Conservation (phyloP, 23 tunicate species). For the Aplidium turbinatum region DNA sequence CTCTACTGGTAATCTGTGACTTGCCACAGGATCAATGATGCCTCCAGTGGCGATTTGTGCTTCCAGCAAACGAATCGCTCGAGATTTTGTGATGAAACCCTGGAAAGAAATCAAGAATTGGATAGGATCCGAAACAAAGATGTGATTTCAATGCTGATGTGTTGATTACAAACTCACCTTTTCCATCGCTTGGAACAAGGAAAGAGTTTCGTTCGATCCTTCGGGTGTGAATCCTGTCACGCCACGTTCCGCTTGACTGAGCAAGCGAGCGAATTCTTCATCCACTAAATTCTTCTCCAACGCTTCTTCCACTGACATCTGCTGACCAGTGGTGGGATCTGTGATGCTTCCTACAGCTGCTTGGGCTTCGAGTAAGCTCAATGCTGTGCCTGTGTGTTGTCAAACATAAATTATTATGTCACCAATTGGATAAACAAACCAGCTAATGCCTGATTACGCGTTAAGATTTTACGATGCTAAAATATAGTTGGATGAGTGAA, state of each 20-base stretch:
- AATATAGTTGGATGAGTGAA: no score
- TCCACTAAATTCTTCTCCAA: slow-evolving; percentile 35
- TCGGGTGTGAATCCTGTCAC: slow-evolving; percentile 51
- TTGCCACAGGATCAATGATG: slow-evolving; percentile 78
- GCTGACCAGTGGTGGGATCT: slow-evolving; percentile 46
- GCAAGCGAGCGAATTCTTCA: slow-evolving; percentile 33
- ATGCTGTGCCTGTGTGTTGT: slow-evolving; percentile 74
- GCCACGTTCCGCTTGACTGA: slow-evolving; percentile 58
- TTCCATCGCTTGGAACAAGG: slow-evolving; percentile 78
- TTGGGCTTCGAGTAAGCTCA: slow-evolving; percentile 72
- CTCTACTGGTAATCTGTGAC: slow-evolving; percentile 87
- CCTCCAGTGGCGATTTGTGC: slow-evolving; percentile 89
- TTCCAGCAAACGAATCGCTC: slow-evolving; percentile 68
- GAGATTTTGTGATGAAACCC: slow-evolving; percentile 39
- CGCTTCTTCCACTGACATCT: slow-evolving; percentile 67
- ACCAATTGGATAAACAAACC: no score
- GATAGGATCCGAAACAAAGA: no score
- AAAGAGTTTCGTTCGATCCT: slow-evolving; percentile 40
- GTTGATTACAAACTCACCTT: no score
- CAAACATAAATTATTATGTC: no score
- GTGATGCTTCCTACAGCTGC: slow-evolving; percentile 80
- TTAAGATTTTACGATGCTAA: no score
- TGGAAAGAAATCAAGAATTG: no score
- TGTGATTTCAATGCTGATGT: no score
- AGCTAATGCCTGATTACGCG: no score